Evolutionary conservation across 2,888 invertebrate genomes (phyloP), one percentile per base, ranked within the genome.

Genomic region (Euplagia quadripunctaria): DNA sequence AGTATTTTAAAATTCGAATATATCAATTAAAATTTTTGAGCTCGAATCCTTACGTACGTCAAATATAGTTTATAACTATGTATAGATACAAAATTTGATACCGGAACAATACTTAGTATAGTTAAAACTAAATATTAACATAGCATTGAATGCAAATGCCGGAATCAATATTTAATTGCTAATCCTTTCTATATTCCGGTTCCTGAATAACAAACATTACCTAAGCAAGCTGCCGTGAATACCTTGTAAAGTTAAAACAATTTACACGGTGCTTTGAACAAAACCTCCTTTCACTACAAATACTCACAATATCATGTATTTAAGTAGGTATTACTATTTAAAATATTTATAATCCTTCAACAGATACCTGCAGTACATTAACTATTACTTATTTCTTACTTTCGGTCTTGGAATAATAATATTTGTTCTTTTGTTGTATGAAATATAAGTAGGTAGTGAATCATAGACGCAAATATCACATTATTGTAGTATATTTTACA

Each of bases 191-290:
- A 31, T 31, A 31, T 31, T 31, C 31, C 31, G 69, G 74, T 82
- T 80, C 73, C 77, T 74, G 75, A 71, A 75, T 77, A 80, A 78
- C 76, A 83, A 79, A 79, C 70, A 73, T 69, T 73, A 64, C 58
- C 55, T 65, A 73, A 71, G 64, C 68, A 52, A 51, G 43, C 61
- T 49, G 64, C 67, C 46, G 16, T 16, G 52, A 64, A 58, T 66
- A 49, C 20, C 14, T 17, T 68, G 68, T 70, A 51, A 70, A 76
- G 73, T 73, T 71, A 63, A 14, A 46, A 78, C 43, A 69, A 82
- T 75, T 75, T 78, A 77, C 80, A 51, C 20, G 72, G 65, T 63
- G 55, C 67, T 55, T 70, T 68, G 58, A 72, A 74, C 61, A 65
- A 76, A 70, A 76, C 67, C 65, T 71, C 77, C 83, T 80, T 81